A percentile compares a stretch with the other conserved stretches of the same genome.
phyloP scores from a whole-genome alignment of 2,888 invertebrate species.

The Dryobota labecula region DNA sequence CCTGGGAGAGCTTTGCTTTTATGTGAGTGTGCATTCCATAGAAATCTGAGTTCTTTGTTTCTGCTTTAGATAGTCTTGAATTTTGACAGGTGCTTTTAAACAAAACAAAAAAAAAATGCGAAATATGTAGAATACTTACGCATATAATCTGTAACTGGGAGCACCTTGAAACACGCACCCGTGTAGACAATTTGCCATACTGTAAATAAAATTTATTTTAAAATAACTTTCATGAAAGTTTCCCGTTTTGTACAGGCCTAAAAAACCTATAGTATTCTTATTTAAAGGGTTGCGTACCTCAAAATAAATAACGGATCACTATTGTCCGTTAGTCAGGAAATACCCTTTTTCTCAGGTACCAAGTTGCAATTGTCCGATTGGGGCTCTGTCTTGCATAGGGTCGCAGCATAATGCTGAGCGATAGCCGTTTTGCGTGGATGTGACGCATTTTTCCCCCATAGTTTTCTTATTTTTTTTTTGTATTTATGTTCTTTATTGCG shows the following conservation, averaged over 20 bases:
- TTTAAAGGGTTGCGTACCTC: neutral
- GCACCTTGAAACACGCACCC: neutral
- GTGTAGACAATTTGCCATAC: slow-evolving; percentile 32
- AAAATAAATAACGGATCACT: neutral
- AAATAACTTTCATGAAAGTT: neutral
- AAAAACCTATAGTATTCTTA: neutral
- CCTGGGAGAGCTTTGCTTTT: too few relatives aligned
- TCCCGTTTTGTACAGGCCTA: neutral
- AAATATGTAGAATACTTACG: slow-evolving; percentile 25
- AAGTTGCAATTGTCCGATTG: too few relatives aligned
- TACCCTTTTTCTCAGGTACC: neutral
- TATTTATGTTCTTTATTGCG: too few relatives aligned
- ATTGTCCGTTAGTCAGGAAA: neutral
- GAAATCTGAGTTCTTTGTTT: neutral
- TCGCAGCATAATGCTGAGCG: too few relatives aligned
- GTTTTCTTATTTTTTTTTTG: too few relatives aligned
- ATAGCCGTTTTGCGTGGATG: too few relatives aligned
- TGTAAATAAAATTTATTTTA: slow-evolving; percentile 14
- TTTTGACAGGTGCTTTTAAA: neutral
- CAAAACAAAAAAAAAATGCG: neutral
- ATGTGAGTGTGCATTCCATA: too few relatives aligned
- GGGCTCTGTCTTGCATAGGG: too few relatives aligned
- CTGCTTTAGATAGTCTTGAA: neutral
- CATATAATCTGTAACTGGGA: rapidly evolving
- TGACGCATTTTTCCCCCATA: too few relatives aligned